A percentile compares a stretch with the other conserved stretches of the same genome.
Conservation (phyloP, 2,888 invertebrate species). For the Scotopteryx bipunctaria region DNA sequence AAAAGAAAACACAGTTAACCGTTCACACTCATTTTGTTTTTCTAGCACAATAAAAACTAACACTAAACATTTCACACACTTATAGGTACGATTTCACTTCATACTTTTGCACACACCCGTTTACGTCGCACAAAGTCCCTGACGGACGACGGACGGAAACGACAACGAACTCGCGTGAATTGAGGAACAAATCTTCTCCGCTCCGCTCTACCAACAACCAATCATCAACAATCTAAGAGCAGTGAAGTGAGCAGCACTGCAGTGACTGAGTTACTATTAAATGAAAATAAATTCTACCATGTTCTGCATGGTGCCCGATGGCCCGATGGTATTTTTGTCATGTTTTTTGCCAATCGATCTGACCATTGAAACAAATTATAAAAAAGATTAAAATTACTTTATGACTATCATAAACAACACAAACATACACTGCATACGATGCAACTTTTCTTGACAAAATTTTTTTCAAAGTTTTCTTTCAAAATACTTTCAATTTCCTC, state of each 20-base stretch:
- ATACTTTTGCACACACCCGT: conserved; percentile 82
- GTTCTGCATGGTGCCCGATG: too few relatives aligned
- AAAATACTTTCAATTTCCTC: too few relatives aligned
- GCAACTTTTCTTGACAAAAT: too few relatives aligned
- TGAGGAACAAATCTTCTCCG: conserved; percentile 45
- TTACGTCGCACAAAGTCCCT: conserved; percentile 74
- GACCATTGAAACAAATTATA: too few relatives aligned
- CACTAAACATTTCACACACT: conserved; percentile 83
- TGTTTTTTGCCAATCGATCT: too few relatives aligned
- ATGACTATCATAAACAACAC: too few relatives aligned
- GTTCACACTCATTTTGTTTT: conserved; percentile 80
- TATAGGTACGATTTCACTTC: conserved; percentile 80
- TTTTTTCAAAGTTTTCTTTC: too few relatives aligned
- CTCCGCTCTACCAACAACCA: not conserved
- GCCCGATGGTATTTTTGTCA: too few relatives aligned
- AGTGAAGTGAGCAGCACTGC: conserved; percentile 40
- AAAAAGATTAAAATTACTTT: too few relatives aligned
- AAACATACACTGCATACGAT: too few relatives aligned
- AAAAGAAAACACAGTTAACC: conserved; percentile 64
- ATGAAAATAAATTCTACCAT: conserved; percentile 37
- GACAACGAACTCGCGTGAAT: conserved; percentile 70
- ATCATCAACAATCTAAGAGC: too few relatives aligned
- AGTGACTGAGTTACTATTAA: conserved; percentile 49
- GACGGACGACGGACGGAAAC: conserved; percentile 65
- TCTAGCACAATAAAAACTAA: conserved; percentile 76